phyloP scores from a whole-genome alignment of 2,797 vertebrate species.

The Sebastes miniatus region DNA sequence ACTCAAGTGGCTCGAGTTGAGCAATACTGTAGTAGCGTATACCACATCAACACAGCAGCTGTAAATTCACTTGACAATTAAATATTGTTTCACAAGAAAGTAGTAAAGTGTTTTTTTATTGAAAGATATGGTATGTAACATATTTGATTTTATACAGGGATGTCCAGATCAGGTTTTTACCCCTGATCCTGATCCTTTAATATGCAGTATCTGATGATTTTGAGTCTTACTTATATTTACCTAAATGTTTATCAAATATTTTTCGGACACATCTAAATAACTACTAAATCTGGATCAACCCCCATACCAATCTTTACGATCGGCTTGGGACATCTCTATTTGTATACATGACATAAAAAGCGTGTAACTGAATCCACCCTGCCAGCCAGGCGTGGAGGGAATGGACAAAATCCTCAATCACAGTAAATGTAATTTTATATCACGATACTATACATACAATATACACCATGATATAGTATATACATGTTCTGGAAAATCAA shows the following conservation, averaged over 20 bases:
- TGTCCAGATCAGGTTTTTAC: too few species aligned
- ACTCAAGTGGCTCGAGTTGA: neutral
- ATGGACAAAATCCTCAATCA: too few species aligned
- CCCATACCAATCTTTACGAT: too few species aligned
- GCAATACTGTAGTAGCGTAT: neutral
- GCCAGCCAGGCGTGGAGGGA: too few species aligned
- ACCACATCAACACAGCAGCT: neutral
- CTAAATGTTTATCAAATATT: neutral
- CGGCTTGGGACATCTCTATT: too few species aligned
- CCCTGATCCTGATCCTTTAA: neutral
- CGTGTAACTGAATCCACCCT: too few species aligned
- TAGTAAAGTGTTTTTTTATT: neutral
- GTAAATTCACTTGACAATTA: neutral
- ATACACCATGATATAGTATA: too few species aligned
- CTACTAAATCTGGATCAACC: too few species aligned
- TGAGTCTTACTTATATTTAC: neutral
- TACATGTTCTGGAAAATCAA: neutral
- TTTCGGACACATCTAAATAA: too few species aligned
- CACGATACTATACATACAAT: too few species aligned
- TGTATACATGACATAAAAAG: too few species aligned
- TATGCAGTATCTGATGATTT: neutral
- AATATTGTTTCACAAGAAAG: neutral
- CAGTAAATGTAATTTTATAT: fast-evolving
- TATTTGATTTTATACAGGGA: neutral
- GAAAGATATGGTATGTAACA: neutral